A percentile compares a stretch with the other conserved stretches of the same genome.
phyloP scores from a whole-genome alignment of 2,888 invertebrate species.

The Drosophila sordidapex region DNA sequence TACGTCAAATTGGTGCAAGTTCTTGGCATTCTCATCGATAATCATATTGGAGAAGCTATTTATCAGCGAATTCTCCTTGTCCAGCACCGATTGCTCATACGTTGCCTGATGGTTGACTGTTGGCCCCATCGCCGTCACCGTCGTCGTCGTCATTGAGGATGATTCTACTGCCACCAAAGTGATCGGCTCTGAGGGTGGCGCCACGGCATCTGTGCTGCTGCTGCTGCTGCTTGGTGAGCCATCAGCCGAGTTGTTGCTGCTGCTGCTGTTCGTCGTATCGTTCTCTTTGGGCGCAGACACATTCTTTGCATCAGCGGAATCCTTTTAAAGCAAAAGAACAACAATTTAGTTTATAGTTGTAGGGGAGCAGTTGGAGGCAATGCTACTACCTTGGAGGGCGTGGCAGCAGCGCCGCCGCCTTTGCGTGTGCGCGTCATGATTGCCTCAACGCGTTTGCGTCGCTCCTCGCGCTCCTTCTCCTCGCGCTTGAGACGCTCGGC shows the following conservation, averaged over 20 bases:
- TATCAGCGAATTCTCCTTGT: conserved; percentile 84
- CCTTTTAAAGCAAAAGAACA: conserved; percentile 44
- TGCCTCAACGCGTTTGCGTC: conserved; percentile 95
- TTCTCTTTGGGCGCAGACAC: conserved; percentile 53
- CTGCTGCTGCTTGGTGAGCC: conserved; percentile 69
- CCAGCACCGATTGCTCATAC: conserved; percentile 85
- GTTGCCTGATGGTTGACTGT: conserved; percentile 79
- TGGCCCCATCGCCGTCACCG: conserved; percentile 41
- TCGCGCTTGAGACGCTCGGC: conserved; percentile 93
- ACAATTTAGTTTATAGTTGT: background rate
- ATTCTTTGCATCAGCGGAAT: conserved; percentile 68
- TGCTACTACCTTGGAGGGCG: conserved; percentile 83
- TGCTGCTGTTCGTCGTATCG: conserved; percentile 58
- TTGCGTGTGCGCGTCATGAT: conserved; percentile 95
- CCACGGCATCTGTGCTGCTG: conserved; percentile 53
- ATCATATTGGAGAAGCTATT: conserved; percentile 84
- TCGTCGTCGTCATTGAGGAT: background rate
- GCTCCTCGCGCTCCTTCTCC: conserved; percentile 94
- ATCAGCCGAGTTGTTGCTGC: conserved; percentile 55
- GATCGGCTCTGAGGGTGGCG: conserved; percentile 41
- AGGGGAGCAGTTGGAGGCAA: background rate
- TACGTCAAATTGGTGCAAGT: conserved; percentile 82
- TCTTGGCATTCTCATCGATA: conserved; percentile 84
- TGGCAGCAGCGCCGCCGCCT: conserved; percentile 65
- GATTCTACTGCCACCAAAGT: conserved; percentile 14